These are phyloP conservation scores for Daubentonia madagascariensis DNA, from an alignment of 2,113 vertebrate genomes.

Conservation along the genomic window DNA sequence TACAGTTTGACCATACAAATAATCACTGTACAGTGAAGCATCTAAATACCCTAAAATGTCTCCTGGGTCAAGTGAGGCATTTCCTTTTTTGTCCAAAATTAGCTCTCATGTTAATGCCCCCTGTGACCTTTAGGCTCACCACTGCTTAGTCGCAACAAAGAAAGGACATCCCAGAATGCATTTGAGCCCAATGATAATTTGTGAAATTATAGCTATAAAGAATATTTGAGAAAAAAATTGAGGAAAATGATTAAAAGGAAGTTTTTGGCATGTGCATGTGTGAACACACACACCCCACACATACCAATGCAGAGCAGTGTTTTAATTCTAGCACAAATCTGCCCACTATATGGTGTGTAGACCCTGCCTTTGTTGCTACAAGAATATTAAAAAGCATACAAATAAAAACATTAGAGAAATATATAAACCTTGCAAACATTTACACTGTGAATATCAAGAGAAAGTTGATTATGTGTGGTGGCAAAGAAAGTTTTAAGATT, in stretches of 20 bases:
- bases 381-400: not conserved
- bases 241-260: not conserved
- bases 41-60: not conserved
- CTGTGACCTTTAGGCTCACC: not conserved
- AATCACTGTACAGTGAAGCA: not conserved
- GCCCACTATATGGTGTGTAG: not conserved
- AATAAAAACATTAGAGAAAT: not conserved
- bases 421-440: not conserved
- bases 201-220: not conserved
- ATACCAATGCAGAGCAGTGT: not conserved
- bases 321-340: not conserved
- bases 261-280: not conserved
- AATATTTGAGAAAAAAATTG: not conserved
- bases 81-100: not conserved
- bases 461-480: not conserved
- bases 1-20: not conserved
- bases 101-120: not conserved
- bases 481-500: not conserved
- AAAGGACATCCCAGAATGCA: not conserved
- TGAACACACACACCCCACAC: too few species aligned
- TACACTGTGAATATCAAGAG: not conserved
- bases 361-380: not conserved
- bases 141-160: not conserved
- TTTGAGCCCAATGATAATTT: not conserved
- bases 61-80: not conserved